Evolutionary conservation across 2,797 vertebrate species (phyloP).

Genomic region (Parauchenoglanis ngamensis): DNA sequence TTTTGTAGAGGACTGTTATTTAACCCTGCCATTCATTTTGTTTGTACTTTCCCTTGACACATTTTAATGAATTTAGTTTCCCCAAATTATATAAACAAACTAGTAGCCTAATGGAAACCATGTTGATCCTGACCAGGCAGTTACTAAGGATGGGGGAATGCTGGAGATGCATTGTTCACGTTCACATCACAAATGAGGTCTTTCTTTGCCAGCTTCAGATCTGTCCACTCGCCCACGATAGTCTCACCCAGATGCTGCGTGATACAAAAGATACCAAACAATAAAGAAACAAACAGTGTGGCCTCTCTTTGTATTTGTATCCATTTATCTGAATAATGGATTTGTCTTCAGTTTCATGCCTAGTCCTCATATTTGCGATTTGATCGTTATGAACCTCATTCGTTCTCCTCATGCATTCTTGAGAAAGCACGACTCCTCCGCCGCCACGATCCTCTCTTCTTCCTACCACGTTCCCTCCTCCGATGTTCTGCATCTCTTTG

Average conservation of each 20-base stretch:
- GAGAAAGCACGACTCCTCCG: slow-evolving; percentile 29
- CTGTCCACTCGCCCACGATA: not conserved
- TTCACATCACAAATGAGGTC: not conserved
- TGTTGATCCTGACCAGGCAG: not conserved
- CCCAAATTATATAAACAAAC: not conserved
- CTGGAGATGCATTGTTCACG: not conserved
- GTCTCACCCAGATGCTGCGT: not conserved
- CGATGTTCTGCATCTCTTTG: slow-evolving; percentile 36
- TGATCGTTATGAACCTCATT: not conserved
- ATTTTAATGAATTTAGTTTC: not conserved
- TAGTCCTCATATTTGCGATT: not conserved
- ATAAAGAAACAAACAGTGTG: not conserved
- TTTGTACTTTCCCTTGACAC: not conserved
- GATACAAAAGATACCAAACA: not conserved
- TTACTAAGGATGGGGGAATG: not conserved
- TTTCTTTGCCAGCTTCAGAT: not conserved
- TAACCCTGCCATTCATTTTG: not conserved
- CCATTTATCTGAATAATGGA: not conserved
- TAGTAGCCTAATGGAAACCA: not conserved
- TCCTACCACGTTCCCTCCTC: slow-evolving; percentile 46
- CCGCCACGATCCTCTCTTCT: slow-evolving; percentile 31
- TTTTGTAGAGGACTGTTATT: not conserved
- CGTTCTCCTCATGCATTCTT: not conserved
- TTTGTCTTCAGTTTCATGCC: not conserved
- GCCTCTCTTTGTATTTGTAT: not conserved